phyloP scores from a whole-genome alignment of 2,113 vertebrate species.

The Leptodactylus fuscus region DNA sequence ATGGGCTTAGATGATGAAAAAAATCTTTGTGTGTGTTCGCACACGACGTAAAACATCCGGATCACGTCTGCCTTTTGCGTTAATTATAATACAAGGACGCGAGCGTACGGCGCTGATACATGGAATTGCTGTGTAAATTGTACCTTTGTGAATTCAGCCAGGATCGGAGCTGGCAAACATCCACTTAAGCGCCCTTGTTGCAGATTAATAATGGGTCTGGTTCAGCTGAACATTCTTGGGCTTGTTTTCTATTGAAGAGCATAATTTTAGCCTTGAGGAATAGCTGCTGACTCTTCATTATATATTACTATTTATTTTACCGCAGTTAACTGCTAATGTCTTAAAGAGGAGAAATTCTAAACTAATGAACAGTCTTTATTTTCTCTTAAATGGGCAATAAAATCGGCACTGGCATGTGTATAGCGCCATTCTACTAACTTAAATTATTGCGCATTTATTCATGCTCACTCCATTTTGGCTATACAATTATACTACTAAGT shows the following conservation, averaged over 20 bases:
- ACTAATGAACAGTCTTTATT: slow-evolving; percentile 14
- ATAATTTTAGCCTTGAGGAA: slow-evolving; percentile 7
- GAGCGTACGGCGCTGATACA: background rate
- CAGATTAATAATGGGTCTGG: slow-evolving; percentile 40
- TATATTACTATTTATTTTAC: slow-evolving; percentile 35
- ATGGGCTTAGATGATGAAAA: background rate
- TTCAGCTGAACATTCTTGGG: background rate
- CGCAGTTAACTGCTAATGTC: background rate
- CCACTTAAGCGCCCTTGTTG: slow-evolving; percentile 38
- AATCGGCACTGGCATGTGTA: background rate
- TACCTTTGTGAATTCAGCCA: background rate
- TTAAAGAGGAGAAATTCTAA: background rate
- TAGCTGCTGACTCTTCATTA: slow-evolving; percentile 24
- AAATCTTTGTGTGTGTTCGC: background rate
- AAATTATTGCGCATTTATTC: too few relatives aligned
- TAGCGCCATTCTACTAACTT: too few relatives aligned
- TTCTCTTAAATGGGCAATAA: background rate
- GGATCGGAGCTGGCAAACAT: slow-evolving; percentile 8
- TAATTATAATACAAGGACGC: slow-evolving; percentile 19
- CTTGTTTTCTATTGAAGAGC: slow-evolving; percentile 7
- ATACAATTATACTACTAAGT: too few relatives aligned
- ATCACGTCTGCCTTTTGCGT: background rate
- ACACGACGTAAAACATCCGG: background rate
- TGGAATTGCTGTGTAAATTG: slow-evolving; percentile 22
- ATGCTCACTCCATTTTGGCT: too few relatives aligned